A percentile compares a stretch with the other conserved stretches of the same genome.
These are phyloP conservation scores for Morbakka virulenta DNA, from an alignment of 30 jellyfish, hydroid and myxozoan genomes.

Conservation along the genomic window DNA sequence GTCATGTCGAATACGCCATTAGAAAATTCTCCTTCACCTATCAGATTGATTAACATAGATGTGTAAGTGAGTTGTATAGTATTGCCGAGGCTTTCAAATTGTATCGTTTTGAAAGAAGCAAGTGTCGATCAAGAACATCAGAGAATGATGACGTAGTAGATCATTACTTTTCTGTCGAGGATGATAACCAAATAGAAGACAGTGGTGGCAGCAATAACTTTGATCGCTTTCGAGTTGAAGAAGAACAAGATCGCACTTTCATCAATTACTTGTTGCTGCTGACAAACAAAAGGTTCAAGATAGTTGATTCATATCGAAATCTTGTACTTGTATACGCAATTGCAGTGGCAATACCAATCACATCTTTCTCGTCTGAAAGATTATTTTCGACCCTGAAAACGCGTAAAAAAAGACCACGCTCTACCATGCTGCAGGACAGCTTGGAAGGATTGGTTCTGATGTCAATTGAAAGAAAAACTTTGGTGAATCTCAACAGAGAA, in stretches of 20 bases:
- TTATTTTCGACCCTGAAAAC: background rate
- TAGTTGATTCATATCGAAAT: slow-evolving; percentile 22
- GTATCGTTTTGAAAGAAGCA: too few species aligned
- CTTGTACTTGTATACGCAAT: slow-evolving; percentile 7
- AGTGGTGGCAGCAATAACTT: slow-evolving; percentile 2
- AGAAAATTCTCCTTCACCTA: too few species aligned
- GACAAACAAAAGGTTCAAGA: background rate
- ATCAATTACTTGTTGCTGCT: slow-evolving; percentile 12
- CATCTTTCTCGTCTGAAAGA: slow-evolving; percentile 19
- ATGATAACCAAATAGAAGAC: background rate
- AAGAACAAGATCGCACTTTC: slow-evolving; percentile 11
- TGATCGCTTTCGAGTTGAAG: too few species aligned
- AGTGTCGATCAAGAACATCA: too few species aligned
- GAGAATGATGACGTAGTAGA: too few species aligned
- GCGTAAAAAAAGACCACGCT: slow-evolving; percentile 2
- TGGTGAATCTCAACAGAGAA: too few species aligned
- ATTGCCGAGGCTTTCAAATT: too few species aligned
- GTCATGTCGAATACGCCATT: too few species aligned
- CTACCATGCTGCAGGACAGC: slow-evolving; percentile 29
- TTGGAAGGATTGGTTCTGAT: slow-evolving; percentile 22
- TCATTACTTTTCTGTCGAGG: too few species aligned
- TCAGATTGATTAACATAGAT: too few species aligned
- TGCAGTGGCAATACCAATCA: slow-evolving; percentile 33
- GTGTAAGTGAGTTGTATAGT: too few species aligned
- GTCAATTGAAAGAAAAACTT: slow-evolving; percentile 21